A percentile compares a stretch with the other conserved stretches of the same genome.
These are phyloP conservation scores for Pterobdella sp. DNA, from an alignment of 2,888 invertebrate genomes.

Conservation along the genomic window DNA sequence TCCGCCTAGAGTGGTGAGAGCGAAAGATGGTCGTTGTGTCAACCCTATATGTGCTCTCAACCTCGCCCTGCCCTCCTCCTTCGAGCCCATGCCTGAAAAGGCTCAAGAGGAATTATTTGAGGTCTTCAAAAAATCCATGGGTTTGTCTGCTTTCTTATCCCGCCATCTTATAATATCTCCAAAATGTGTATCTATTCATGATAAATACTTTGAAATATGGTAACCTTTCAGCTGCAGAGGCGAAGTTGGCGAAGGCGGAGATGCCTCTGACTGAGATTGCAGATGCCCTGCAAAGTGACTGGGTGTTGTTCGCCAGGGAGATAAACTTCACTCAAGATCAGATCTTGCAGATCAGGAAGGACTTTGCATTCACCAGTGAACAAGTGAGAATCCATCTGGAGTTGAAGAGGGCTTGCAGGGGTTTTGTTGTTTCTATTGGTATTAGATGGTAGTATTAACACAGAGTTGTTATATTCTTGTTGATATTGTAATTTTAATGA, in stretches of 20 bases:
- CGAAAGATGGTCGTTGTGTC: constrained; percentile 69
- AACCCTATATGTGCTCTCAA: constrained; percentile 91
- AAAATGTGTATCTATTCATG: background rate
- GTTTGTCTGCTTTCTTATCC: constrained; percentile 13
- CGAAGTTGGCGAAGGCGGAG: constrained; percentile 65
- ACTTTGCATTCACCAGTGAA: constrained; percentile 73
- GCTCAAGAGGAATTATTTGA: constrained; percentile 10
- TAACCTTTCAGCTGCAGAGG: constrained; percentile 32
- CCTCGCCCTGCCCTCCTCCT: constrained; percentile 70
- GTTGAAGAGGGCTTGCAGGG: background rate
- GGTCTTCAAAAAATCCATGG: constrained; percentile 24
- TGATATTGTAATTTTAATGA: background rate
- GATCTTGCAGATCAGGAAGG: constrained; percentile 67
- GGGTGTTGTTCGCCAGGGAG: constrained; percentile 64
- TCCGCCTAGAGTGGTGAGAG: constrained; percentile 72
- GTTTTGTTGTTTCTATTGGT: background rate
- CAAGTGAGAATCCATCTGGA: too few relatives aligned
- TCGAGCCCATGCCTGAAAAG: constrained; percentile 20
- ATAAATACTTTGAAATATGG: background rate
- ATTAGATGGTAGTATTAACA: background rate
- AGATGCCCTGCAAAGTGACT: constrained; percentile 55
- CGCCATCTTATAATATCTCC: background rate
- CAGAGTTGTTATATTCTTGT: background rate
- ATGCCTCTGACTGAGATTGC: constrained; percentile 80
- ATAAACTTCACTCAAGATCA: constrained; percentile 78